Percentiles rank a stretch among this genome's conserved stretches.
Evolutionary conservation across 35 echinoderm and acorn worm genomes (phyloP).

Genomic region (Apostichopus parvimensis): DNA sequence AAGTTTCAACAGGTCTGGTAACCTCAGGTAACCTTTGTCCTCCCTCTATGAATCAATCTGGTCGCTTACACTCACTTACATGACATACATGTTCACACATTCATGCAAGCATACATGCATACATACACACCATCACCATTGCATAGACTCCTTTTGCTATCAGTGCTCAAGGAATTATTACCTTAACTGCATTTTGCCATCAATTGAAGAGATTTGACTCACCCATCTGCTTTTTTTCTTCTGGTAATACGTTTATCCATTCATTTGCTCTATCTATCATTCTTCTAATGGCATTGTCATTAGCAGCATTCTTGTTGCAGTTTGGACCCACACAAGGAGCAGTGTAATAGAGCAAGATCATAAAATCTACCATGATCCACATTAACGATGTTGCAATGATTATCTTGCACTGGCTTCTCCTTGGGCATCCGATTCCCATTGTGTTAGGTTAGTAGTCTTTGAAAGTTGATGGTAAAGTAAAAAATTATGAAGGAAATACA

Average conservation of each 20-base stretch:
- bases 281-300: conserved; percentile 68
- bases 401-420: conserved; percentile 91
- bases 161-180: too few relatives aligned
- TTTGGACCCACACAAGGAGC: conserved; percentile 83
- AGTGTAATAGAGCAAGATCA: conserved; percentile 85
- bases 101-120: too few relatives aligned
- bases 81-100: too few relatives aligned
- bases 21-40: too few relatives aligned
- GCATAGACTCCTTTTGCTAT: too few relatives aligned
- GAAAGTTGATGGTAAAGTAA: not conserved
- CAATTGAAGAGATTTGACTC: conserved; percentile 1
- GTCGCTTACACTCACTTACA: too few relatives aligned
- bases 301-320: conserved; percentile 49
- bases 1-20: too few relatives aligned
- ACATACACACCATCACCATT: too few relatives aligned
- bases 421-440: conserved; percentile 62
- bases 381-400: conserved; percentile 94
- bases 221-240: conserved; percentile 95
- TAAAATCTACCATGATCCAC: conserved; percentile 91
- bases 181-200: too few relatives aligned
- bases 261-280: conserved; percentile 91
- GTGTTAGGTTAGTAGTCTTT: not conserved
- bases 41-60: too few relatives aligned
- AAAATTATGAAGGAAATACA: not conserved
- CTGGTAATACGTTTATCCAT: conserved; percentile 88